Evolutionary conservation across 2,888 invertebrate genomes (phyloP).

Genomic region (Eurytoma californica): DNA sequence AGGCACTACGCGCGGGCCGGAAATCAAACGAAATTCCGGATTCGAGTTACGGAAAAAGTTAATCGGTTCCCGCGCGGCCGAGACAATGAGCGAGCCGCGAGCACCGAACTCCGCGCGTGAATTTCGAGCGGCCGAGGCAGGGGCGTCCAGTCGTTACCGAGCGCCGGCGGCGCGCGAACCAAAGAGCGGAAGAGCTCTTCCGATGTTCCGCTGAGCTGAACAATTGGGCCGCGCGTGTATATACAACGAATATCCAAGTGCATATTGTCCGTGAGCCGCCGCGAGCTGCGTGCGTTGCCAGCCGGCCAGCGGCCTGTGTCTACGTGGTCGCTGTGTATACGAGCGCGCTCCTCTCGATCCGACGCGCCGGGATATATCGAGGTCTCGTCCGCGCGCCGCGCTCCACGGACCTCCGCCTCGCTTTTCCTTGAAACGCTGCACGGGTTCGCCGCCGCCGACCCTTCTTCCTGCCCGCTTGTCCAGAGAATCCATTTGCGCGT

Average conservation of each 20-base stretch:
- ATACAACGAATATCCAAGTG: constrained; percentile 58
- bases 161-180: background rate
- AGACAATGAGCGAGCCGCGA: constrained; percentile 4
- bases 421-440: constrained; percentile 11
- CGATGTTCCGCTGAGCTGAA: constrained; percentile 72
- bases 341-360: background rate
- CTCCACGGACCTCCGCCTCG: background rate
- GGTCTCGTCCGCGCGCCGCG: background rate
- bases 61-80: background rate
- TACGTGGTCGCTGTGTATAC: background rate
- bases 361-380: background rate
- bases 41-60: background rate
- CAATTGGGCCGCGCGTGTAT: constrained; percentile 69
- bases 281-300: constrained; percentile 39
- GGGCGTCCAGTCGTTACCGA: constrained; percentile 12
- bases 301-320: constrained; percentile 9
- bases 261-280: constrained; percentile 31
- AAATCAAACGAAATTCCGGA: too few relatives aligned
- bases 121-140: background rate
- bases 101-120: constrained; percentile 24
- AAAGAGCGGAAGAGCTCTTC: constrained; percentile 71
- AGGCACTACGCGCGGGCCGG: too few relatives aligned
- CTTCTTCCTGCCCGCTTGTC: too few relatives aligned
- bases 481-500: too few relatives aligned
- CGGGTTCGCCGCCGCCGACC: background rate